phyloP scores from a whole-genome alignment of 2,113 vertebrate genomes.

The Penelope pileata region DNA sequence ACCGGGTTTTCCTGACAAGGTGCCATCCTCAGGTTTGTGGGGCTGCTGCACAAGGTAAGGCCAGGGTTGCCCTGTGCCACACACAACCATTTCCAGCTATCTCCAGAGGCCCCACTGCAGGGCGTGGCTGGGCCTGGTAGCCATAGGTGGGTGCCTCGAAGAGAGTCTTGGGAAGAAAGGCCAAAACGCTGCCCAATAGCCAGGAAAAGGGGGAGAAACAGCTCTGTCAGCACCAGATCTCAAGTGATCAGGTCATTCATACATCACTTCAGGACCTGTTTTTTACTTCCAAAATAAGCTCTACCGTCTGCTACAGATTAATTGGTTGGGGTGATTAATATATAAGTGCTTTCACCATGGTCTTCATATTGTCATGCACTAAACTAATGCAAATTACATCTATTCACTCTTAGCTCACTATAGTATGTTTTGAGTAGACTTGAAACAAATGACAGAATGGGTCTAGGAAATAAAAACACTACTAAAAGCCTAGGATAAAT shows the following conservation, averaged over 20 bases:
- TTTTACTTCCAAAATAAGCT: neutral
- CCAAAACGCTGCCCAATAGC: no score
- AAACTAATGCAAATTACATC: neutral
- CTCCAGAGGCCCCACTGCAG: no score
- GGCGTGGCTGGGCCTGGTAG: no score
- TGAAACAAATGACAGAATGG: neutral
- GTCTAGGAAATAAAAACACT: neutral
- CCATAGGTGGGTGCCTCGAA: no score
- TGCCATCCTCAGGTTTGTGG: no score
- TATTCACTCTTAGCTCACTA: neutral
- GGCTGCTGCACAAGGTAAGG: no score
- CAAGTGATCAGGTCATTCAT: neutral
- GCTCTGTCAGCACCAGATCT: no score
- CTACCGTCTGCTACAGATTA: neutral
- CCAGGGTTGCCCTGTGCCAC: no score
- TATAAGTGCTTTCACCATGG: neutral
- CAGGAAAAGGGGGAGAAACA: no score
- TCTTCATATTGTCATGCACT: neutral
- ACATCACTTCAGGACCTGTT: neutral
- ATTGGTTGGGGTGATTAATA: neutral
- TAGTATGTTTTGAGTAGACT: neutral
- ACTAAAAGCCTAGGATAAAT: neutral
- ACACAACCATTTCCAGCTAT: no score
- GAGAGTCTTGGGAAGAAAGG: no score
- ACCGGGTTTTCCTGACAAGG: no score